Conservation (phyloP, 2,113 vertebrate genomes). For the Sander vitreus region DNA sequence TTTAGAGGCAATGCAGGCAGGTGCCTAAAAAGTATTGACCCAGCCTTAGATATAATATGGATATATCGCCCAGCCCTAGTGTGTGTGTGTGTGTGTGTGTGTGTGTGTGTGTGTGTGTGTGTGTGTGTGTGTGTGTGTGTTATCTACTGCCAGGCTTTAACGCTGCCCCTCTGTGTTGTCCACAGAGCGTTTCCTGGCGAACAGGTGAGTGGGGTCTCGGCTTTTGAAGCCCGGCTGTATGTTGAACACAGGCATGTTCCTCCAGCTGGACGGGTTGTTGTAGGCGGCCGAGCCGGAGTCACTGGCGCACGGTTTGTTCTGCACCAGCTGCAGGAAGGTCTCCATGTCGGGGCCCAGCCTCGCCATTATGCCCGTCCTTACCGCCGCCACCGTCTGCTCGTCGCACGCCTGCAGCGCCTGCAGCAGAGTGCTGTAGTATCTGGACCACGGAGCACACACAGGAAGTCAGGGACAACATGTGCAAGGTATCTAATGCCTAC, state of each 20-base stretch:
- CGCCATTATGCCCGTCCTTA: constrained; percentile 89
- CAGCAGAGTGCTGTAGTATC: constrained; percentile 95
- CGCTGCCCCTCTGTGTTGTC: constrained; percentile 66
- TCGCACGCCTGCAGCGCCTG: constrained; percentile 91
- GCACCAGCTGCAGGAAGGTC: constrained; percentile 92
- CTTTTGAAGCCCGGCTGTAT: constrained; percentile 81
- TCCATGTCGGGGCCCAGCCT: constrained; percentile 94
- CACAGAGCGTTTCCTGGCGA: constrained; percentile 87
- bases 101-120: background rate
- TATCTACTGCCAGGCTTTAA: constrained; percentile 31
- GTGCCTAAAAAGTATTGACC: no score
- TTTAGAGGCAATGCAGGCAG: no score
- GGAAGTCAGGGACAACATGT: background rate
- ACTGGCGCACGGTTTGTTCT: constrained; percentile 89
- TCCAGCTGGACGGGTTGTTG: constrained; percentile 83
- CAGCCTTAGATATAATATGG: no score
- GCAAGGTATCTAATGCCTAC: no score
- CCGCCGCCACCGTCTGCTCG: constrained; percentile 88
- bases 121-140: background rate
- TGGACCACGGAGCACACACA: constrained; percentile 60
- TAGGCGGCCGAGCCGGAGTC: constrained; percentile 68
- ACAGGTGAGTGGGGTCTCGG: constrained; percentile 81
- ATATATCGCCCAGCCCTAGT: no score
- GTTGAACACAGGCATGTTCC: constrained; percentile 83
- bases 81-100: no score